Base-by-base conservation (phyloP, 2,113 vertebrate species). In the Neofelis nebulosa region DNA sequence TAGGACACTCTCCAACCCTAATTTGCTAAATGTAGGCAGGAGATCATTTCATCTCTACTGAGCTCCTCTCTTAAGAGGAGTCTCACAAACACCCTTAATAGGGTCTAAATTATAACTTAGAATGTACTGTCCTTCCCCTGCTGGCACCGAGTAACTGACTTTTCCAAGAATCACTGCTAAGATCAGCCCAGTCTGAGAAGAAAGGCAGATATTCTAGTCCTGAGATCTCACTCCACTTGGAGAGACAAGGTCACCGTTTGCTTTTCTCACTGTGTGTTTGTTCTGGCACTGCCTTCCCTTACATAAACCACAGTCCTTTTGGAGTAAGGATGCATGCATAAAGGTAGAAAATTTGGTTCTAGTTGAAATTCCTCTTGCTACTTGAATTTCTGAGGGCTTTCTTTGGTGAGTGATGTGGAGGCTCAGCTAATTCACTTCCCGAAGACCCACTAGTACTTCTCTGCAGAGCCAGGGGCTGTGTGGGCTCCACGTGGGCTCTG, bases 1-100 rank as follows among this genome's bases (percentile, higher is more conserved):
- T 5, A 66, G 41, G 91, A 66, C 31, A n/a, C 12, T 61, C 57
- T 95, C n/a, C 57, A 96, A 68, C 33, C 21, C 15, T 88, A 80
- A 94, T 96, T 94, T 96, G 83, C 74, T 91, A 92, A 95, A 95
- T 55, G 76, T 84, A 84, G 27, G 71, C 69, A 95, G 79, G 86
- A 31, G 57, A 89, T 93, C 65, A 71, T 97, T 91, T 87, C n/a
- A 61, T 95, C 92, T 94, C 38, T 57, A 73, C 57, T 38, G 87
- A 74, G 63, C 73, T 78, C 16, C 50, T 95, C 68, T 65, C 19
- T 74, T 83, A 86, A 73, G 4, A 86, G 65, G 10, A 89, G 15
- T 94, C 73, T 96, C 66, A 88, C 41, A 82, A 82, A 97, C 79
- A 31, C 14, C 86, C 50, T 91, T 87, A 57, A 38, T 23, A 55